Conservation (phyloP, 2,797 vertebrate genomes). For the Eutrigla gurnardus region DNA sequence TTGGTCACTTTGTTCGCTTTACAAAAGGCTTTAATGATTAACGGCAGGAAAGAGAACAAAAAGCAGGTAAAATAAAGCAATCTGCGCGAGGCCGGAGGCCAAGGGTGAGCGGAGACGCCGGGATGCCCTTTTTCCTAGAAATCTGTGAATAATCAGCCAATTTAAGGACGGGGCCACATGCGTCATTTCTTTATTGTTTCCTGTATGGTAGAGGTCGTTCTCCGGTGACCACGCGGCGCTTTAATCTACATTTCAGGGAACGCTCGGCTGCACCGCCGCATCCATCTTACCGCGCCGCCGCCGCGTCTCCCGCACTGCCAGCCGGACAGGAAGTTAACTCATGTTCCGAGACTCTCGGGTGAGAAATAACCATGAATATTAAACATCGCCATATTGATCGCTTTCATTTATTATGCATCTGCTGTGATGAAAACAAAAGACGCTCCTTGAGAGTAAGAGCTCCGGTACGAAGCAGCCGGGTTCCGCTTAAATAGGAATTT, state of each 20-base stretch:
- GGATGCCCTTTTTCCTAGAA: constrained; percentile 34
- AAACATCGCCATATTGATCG: constrained; percentile 35
- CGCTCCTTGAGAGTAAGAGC: background rate
- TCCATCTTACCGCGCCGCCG: constrained; percentile 49
- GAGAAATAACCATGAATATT: constrained; percentile 50
- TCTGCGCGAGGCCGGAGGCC: constrained; percentile 38
- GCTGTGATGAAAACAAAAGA: constrained; percentile 34
- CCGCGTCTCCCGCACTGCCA: constrained; percentile 40
- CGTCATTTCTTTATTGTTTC: constrained; percentile 59
- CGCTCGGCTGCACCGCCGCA: constrained; percentile 47
- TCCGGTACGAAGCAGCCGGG: background rate
- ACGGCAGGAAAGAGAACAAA: constrained; percentile 21
- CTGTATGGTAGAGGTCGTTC: constrained; percentile 52
- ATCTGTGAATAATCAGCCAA: constrained; percentile 65
- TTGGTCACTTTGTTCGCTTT: constrained; percentile 42
- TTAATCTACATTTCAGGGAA: constrained; percentile 59
- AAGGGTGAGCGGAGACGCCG: constrained; percentile 18
- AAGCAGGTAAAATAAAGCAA: constrained; percentile 48
- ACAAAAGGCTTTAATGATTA: constrained; percentile 37
- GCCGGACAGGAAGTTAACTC: constrained; percentile 35
- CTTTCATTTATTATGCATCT: constrained; percentile 42
- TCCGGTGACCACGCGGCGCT: constrained; percentile 41
- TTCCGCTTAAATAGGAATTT: background rate
- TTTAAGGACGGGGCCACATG: constrained; percentile 52
- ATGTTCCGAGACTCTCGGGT: constrained; percentile 21